Evolutionary conservation across 2,113 vertebrate species (phyloP).

Genomic region (Myotis brandtii): DNA sequence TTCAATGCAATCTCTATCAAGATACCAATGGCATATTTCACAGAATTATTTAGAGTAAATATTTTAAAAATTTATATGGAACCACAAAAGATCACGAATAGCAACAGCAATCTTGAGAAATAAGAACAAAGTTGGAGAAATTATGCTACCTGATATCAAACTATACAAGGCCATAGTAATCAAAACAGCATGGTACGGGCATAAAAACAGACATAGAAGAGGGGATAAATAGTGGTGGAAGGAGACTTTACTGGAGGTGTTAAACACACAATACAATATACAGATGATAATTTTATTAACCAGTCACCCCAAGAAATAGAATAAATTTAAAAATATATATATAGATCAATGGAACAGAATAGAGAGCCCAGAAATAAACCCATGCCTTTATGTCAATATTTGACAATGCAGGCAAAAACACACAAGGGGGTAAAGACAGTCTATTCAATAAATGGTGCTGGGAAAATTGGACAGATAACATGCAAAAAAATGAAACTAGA

Average conservation of each 20-base stretch:
- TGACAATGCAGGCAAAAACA: too few relatives aligned
- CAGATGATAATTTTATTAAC: too few relatives aligned
- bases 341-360: neutral
- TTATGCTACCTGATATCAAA: neutral
- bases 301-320: neutral
- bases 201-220: neutral
- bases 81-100: neutral
- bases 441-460: too few relatives aligned
- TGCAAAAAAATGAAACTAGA: too few relatives aligned
- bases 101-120: neutral
- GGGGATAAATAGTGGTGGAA: neutral
- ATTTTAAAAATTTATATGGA: neutral
- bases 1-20: neutral
- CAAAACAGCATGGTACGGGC: neutral
- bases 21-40: neutral
- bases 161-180: neutral
- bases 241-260: too few relatives aligned
- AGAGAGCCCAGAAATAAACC: too few relatives aligned
- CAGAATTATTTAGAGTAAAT: neutral
- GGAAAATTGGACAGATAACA: too few relatives aligned
- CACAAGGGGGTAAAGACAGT: too few relatives aligned
- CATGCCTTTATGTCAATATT: too few relatives aligned
- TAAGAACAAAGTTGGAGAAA: neutral
- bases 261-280: too few relatives aligned
- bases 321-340: neutral